Base-by-base conservation (phyloP, 2,888 invertebrate genomes). In the Linnaemya vulpina region DNA sequence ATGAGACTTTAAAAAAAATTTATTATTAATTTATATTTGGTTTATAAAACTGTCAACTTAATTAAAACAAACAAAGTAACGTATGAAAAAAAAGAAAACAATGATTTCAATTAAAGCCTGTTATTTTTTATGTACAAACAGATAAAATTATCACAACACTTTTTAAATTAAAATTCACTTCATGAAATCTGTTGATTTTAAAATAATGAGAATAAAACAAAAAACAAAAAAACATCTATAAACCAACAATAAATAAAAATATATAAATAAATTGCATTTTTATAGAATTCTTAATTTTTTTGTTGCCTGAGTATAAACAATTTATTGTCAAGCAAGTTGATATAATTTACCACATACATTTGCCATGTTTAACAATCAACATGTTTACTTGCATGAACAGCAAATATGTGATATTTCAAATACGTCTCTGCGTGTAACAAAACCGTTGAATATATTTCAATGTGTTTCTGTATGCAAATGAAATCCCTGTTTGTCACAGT, bases 281-380 rank as follows among this genome's bases (percentile, higher is more conserved):
- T 77, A 22, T 15, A 17, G 30, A 49, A 71, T 79, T 79, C 43
- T 43, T 51, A n/a, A 30, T n/a, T 30, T 30, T 76, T 65, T 60
- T 67, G 5, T 30, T 30, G 30, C 30, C 30, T 30, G n/a, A n/a
- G n/a, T n/a, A n/a, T n/a, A n/a, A n/a, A 30, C 30, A 30, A 30
- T 30, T 60, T 65, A 76, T 71, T 75, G 65, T 84, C 58, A 70
- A 67, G 11, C 15, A 71, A 73, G 58, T 67, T 84, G 83, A 79
- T 70, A 79, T 84, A 80, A 80, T 84, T 80, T 68, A 80, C 84
- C 84, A 63, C 80, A 77, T 76, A 40, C 43, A 7, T 30, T 67
- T 38, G 67, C 25, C 25, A 58, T 73, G 38, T 65, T 73, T 65
- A 30, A 73, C 40, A 15, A 58, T 3, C 51, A 78, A 51, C 49